A percentile compares a stretch with the other conserved stretches of the same genome.
These are phyloP conservation scores for Mohoua ochrocephala DNA, from an alignment of 2,113 vertebrate species.

Conservation along the genomic window DNA sequence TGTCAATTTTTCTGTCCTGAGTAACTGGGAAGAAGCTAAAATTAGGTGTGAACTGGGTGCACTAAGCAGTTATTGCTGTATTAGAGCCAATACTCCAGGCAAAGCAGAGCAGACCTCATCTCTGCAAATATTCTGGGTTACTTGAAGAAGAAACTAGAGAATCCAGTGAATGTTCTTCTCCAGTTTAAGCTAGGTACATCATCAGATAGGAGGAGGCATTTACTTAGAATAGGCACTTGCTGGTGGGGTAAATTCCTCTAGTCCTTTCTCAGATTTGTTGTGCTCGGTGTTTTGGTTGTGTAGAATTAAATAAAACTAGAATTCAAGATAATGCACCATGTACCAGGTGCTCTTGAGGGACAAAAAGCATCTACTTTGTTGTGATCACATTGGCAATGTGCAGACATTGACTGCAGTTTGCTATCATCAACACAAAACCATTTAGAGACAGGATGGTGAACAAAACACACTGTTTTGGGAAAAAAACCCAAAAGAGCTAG, in stretches of 20 bases:
- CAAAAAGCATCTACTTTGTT: not conserved
- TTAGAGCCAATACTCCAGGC: not conserved
- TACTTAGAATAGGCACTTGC: not conserved
- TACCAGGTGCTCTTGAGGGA: not conserved
- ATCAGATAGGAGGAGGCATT: not conserved
- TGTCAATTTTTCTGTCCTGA: not conserved
- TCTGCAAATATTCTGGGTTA: not conserved
- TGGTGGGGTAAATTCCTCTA: not conserved
- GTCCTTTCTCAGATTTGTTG: not conserved
- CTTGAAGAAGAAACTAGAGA: not conserved
- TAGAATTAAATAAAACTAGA: not conserved
- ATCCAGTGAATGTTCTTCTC: not conserved
- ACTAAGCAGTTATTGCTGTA: not conserved
- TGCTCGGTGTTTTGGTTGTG: not conserved
- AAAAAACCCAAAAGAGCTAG: not conserved
- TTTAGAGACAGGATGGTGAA: not conserved
- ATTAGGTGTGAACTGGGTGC: not conserved
- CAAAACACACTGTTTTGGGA: not conserved
- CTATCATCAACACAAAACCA: not conserved
- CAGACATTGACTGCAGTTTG: not conserved
- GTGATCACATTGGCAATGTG: not conserved
- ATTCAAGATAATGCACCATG: not conserved
- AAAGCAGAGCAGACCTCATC: not conserved
- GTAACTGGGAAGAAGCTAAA: not conserved
- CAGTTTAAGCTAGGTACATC: not conserved